phyloP scores from a whole-genome alignment of 2,797 vertebrate genomes.

The Melopsittacus undulatus region DNA sequence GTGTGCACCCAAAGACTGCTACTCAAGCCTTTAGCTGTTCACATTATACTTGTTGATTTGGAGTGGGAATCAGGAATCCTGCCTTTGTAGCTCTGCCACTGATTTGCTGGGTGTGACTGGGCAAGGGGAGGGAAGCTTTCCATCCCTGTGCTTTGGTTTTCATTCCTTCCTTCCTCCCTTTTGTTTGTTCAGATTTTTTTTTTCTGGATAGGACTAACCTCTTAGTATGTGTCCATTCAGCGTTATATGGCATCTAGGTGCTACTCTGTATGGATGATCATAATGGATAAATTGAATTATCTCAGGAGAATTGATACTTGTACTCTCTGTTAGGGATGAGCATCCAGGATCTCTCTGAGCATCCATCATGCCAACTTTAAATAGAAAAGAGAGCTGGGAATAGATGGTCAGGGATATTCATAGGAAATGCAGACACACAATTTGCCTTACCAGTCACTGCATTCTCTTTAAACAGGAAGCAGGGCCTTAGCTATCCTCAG shows the following conservation, averaged over 20 bases:
- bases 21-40: background rate
- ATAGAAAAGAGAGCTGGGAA: conserved; percentile 61
- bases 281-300: conserved; percentile 44
- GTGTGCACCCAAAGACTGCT: background rate
- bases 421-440: conserved; percentile 30
- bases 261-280: background rate
- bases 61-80: background rate
- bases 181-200: background rate
- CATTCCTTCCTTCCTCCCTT: background rate
- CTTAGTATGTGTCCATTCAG: background rate
- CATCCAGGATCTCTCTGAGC: conserved; percentile 37
- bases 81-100: background rate
- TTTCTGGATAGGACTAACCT: background rate
- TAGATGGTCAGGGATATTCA: conserved; percentile 44
- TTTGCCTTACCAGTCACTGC: conserved; percentile 55
- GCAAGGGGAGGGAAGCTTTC: background rate
- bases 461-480: conserved; percentile 41
- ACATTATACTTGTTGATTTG: background rate
- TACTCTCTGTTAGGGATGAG: conserved; percentile 38
- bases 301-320: conserved; percentile 42
- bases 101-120: background rate
- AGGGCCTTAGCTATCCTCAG: background rate
- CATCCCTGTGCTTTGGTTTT: background rate
- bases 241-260: background rate
- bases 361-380: conserved; percentile 55